A percentile compares a stretch with the other conserved stretches of the same genome.
Evolutionary conservation across 2,888 invertebrate species (phyloP).

Genomic region (Eugnorisma glareosa): DNA sequence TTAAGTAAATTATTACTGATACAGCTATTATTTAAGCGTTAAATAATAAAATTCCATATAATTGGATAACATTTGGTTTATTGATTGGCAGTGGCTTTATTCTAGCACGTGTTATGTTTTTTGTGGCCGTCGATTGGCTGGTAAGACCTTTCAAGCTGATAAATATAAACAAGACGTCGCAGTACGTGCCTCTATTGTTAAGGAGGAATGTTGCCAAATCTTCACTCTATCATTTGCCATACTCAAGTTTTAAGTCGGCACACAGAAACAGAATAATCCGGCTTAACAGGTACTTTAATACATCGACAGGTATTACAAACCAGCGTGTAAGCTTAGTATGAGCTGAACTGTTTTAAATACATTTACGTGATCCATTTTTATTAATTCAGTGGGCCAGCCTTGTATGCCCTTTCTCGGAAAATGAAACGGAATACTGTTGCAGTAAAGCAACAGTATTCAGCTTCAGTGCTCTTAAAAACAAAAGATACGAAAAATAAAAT

Average conservation of each 20-base stretch:
- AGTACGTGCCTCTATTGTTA: slow-evolving; percentile 73
- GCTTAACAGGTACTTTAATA: slow-evolving; percentile 66
- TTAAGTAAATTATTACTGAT: slow-evolving; percentile 13
- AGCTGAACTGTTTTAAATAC: slow-evolving; percentile 26
- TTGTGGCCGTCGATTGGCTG: slow-evolving; percentile 62
- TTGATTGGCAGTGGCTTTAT: slow-evolving; percentile 34
- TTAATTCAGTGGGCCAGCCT: neutral
- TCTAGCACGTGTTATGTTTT: slow-evolving; percentile 41
- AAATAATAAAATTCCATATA: neutral
- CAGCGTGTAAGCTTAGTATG: slow-evolving; percentile 21
- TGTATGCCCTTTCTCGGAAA: neutral
- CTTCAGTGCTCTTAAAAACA: neutral
- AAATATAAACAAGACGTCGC: slow-evolving; percentile 79
- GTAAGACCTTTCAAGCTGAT: slow-evolving; percentile 64
- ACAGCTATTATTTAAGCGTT: neutral
- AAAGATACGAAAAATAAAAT: slow-evolving; percentile 1
- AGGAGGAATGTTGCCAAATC: slow-evolving; percentile 56
- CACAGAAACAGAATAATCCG: slow-evolving; percentile 65
- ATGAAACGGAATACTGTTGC: too few species aligned
- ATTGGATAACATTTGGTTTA: slow-evolving; percentile 4
- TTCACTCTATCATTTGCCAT: slow-evolving; percentile 63
- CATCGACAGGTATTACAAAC: slow-evolving; percentile 48
- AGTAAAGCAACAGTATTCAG: neutral
- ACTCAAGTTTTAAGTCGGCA: slow-evolving; percentile 68
- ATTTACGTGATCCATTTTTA: slow-evolving; percentile 18